Conservation (phyloP, 1,140 invertebrate species). For the Potamilus streckersoni region DNA sequence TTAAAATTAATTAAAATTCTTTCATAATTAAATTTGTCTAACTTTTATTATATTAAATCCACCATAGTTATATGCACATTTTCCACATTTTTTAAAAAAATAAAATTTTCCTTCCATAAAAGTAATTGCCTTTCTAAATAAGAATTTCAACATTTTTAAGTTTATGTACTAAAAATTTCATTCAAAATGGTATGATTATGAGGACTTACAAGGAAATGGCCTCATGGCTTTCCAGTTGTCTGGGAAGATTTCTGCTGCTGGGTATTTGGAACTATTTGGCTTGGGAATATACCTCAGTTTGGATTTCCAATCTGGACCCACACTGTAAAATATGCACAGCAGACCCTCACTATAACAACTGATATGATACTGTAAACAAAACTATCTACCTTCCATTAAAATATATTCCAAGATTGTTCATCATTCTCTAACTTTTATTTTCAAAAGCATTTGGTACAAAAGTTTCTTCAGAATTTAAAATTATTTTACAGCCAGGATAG, state of each 20-base stretch:
- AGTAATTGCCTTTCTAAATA: too few species aligned
- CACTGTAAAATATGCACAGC: constrained; percentile 34
- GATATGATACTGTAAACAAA: background rate
- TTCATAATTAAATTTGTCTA: too few species aligned
- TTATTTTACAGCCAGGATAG: background rate
- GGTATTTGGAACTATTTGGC: constrained; percentile 52
- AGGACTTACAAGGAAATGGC: constrained; percentile 56
- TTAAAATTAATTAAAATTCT: too few species aligned
- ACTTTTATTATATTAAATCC: too few species aligned
- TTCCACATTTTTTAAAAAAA: too few species aligned
- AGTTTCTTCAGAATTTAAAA: constrained; percentile 4
- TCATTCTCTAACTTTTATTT: constrained; percentile 9
- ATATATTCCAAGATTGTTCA: constrained; percentile 16
- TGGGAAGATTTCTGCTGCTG: constrained; percentile 57
- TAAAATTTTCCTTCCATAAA: too few species aligned
- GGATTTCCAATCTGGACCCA: constrained; percentile 61
- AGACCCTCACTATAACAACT: background rate
- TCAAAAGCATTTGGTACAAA: background rate
- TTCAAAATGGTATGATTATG: background rate
- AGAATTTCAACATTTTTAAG: too few species aligned
- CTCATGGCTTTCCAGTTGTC: constrained; percentile 59
- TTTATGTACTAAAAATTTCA: too few species aligned
- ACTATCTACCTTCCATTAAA: constrained; percentile 1
- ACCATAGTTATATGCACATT: too few species aligned
- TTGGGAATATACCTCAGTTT: constrained; percentile 50